Conservation (phyloP, 2,888 invertebrate species). For the Sinopyrophorus schimmeli region DNA sequence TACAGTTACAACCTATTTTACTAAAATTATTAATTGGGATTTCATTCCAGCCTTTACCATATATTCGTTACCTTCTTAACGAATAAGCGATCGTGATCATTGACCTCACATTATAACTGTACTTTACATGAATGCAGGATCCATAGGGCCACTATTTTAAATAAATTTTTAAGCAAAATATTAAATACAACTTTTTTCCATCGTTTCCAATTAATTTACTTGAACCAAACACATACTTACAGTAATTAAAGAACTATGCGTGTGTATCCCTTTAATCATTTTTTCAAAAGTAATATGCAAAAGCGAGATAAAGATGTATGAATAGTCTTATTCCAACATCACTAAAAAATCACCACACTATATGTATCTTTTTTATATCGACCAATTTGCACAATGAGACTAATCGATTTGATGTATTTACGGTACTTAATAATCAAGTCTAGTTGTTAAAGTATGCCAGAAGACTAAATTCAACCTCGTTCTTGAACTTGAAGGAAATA, state of each 20-base stretch:
- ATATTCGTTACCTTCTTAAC: slow-evolving; percentile 32
- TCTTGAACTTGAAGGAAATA: slow-evolving; percentile 40
- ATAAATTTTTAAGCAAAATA: slow-evolving; percentile 4
- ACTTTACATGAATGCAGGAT: slow-evolving; percentile 46
- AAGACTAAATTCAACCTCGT: slow-evolving; percentile 36
- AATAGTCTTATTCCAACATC: slow-evolving; percentile 14
- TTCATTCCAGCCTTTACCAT: too few species aligned
- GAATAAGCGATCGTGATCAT: slow-evolving; percentile 48
- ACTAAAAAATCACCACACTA: slow-evolving; percentile 9
- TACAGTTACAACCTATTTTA: too few species aligned
- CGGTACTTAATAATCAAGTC: too few species aligned
- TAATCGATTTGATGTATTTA: too few species aligned
- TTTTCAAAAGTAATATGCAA: background rate
- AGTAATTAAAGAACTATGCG: slow-evolving; percentile 15
- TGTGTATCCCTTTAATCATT: slow-evolving; percentile 21
- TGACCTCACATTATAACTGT: slow-evolving; percentile 52
- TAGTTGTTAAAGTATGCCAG: slow-evolving; percentile 38
- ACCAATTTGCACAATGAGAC: background rate
- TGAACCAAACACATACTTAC: slow-evolving; percentile 26
- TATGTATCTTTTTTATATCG: background rate
- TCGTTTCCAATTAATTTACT: too few species aligned
- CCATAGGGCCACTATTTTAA: slow-evolving; percentile 38
- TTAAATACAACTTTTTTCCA: background rate
- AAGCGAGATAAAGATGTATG: too few species aligned
- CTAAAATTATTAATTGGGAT: too few species aligned